Evolutionary conservation across 2,113 vertebrate species (phyloP), one percentile per base, ranked within the genome.

Genomic region (Acrocephalus arundinaceus): DNA sequence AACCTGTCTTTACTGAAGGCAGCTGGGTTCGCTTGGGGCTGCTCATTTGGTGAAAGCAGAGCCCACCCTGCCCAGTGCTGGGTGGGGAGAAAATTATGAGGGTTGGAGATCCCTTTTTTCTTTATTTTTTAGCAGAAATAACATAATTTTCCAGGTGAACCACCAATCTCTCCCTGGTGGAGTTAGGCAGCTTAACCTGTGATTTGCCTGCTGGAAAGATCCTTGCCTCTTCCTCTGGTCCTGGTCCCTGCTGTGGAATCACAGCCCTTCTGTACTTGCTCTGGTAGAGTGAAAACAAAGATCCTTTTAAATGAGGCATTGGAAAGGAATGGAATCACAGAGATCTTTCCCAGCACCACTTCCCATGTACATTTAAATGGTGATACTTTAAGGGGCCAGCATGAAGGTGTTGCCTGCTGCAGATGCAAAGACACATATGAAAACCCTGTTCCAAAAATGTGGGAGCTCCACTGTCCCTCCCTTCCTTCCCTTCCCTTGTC

Each of bases 311-410:
- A 55, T 0, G 35, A 86, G 68, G 20, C 17, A 2, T 7, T 2
- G 6, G 39, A 14, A 63, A 73, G 75, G 33, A 90, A 46, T 61
- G 57, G 80, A n/a, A 68, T 48, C 41, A 3, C 61, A 27, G 31
- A 6, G 12, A 31, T 45, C 51, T 48, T 46, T 39, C 70, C 33
- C 35, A 8, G 57, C 9, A 35, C 23, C 2, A 0, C 41, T 81
- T 63, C 71, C 67, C 30, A 28, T 0, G 0, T 33, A 58, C 9
- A 4, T 54, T 68, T 41, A 25, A 55, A 41, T 8, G 21, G 33
- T 48, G 75, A 11, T 18, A 31, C 45, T 55, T 46, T 58, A 57
- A 67, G 75, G 58, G 61, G 4, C 33, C 16, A 9, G 22, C 27
- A n/a, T 15, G 78, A 35, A 77, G 72, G 30, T 52, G 87, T 30